phyloP scores from a whole-genome alignment of 2,888 invertebrate species.

The Antheraea yamamai region DNA sequence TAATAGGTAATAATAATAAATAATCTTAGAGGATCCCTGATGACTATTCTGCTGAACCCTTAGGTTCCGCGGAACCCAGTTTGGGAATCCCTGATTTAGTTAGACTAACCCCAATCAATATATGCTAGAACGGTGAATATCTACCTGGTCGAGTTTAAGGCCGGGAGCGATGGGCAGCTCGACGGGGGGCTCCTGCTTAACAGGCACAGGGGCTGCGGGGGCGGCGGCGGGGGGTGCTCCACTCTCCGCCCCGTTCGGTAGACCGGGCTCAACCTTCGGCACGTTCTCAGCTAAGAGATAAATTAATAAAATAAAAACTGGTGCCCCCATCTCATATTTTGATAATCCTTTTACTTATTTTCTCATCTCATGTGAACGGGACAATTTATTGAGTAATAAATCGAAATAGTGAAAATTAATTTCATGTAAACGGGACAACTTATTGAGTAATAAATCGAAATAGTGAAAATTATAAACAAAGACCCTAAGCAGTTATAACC shows the following conservation, averaged over 20 bases:
- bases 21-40: too few species aligned
- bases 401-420: too few species aligned
- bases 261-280: constrained; percentile 75
- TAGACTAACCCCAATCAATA: neutral
- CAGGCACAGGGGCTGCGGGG: constrained; percentile 42
- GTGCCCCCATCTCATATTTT: neutral
- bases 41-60: too few species aligned
- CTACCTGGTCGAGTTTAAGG: constrained; percentile 95
- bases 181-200: constrained; percentile 61
- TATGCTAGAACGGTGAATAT: constrained; percentile 58
- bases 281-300: constrained; percentile 64
- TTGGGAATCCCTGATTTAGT: too few species aligned
- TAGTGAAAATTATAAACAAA: too few species aligned
- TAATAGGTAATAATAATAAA: too few species aligned
- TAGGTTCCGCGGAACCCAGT: too few species aligned
- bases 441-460: too few species aligned
- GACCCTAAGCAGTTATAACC: too few species aligned
- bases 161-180: constrained; percentile 86
- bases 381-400: too few species aligned
- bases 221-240: constrained; percentile 40
- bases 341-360: neutral
- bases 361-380: too few species aligned
- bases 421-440: too few species aligned
- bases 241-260: constrained; percentile 76
- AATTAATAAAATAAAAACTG: neutral